A percentile compares a stretch with the other conserved stretches of the same genome.
Conservation (phyloP, 2,888 invertebrate genomes). For the Drosophila leonis region DNA sequence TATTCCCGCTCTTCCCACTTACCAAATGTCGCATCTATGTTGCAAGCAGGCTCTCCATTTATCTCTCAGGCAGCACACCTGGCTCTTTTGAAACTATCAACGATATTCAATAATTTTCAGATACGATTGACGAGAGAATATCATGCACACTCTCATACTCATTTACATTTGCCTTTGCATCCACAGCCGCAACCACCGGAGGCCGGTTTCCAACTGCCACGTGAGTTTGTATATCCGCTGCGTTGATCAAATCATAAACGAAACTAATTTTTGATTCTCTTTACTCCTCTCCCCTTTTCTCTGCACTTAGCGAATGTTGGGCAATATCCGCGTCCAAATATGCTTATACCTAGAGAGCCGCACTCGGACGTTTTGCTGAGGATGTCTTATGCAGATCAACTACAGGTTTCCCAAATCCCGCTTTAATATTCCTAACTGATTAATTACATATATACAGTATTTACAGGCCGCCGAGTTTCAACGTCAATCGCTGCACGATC, state of each 20-base stretch:
- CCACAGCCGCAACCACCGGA: slow-evolving; percentile 91
- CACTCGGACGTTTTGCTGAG: slow-evolving; percentile 86
- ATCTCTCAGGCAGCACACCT: slow-evolving; percentile 67
- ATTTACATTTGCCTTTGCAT: slow-evolving; percentile 96
- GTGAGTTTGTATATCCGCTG: slow-evolving; percentile 86
- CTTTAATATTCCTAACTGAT: slow-evolving; percentile 79
- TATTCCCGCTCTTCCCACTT: slow-evolving; percentile 45
- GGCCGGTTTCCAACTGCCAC: slow-evolving; percentile 88
- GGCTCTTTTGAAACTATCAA: slow-evolving; percentile 83
- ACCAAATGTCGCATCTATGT: slow-evolving; percentile 50
- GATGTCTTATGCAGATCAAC: slow-evolving; percentile 86
- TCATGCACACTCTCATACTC: slow-evolving; percentile 97
- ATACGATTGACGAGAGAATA: slow-evolving; percentile 97
- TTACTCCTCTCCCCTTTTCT: background rate
- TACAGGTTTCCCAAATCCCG: slow-evolving; percentile 85
- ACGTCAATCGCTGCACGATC: slow-evolving; percentile 86
- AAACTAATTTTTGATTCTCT: slow-evolving; percentile 25
- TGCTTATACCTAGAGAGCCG: slow-evolving; percentile 86
- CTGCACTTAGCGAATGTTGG: slow-evolving; percentile 84
- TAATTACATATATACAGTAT: slow-evolving; percentile 85
- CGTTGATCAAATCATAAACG: slow-evolving; percentile 20
- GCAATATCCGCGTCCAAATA: slow-evolving; percentile 86
- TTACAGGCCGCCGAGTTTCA: slow-evolving; percentile 86
- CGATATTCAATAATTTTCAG: slow-evolving; percentile 86
- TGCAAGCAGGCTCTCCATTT: slow-evolving; percentile 56